These are phyloP conservation scores for Catamblyrhynchus diadema DNA, from an alignment of 2,797 vertebrate genomes.

Conservation along the genomic window DNA sequence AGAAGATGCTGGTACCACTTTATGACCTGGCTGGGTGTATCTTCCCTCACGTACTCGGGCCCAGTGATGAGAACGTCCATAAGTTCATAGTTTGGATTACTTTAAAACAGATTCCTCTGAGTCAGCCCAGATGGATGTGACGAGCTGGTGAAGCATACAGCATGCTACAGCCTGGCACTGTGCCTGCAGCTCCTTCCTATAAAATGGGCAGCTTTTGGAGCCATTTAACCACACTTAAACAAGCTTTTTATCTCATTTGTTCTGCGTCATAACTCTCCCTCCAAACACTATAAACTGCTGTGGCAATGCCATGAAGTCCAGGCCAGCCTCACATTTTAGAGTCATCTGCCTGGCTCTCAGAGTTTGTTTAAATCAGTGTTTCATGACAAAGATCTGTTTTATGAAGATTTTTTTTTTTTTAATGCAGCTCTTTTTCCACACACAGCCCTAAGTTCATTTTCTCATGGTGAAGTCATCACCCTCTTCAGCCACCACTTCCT, in stretches of 20 bases:
- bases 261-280: slow-evolving; percentile 35
- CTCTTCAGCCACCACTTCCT: background rate
- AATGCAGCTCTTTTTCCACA: background rate
- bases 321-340: background rate
- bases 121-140: slow-evolving; percentile 31
- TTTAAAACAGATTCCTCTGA: slow-evolving; percentile 46
- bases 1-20: background rate
- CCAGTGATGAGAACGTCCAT: background rate
- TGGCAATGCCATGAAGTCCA: background rate
- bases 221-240: slow-evolving; percentile 26
- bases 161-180: slow-evolving; percentile 8
- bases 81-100: slow-evolving; percentile 13
- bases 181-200: slow-evolving; percentile 4
- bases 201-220: slow-evolving; percentile 47
- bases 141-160: background rate
- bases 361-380: background rate
- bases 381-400: background rate
- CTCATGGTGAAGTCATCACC: background rate
- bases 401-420: background rate
- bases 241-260: slow-evolving; percentile 55
- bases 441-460: background rate
- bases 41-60: background rate
- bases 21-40: background rate
- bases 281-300: slow-evolving; percentile 49
- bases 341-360: slow-evolving; percentile 6